Base-by-base conservation (phyloP, 2,888 invertebrate genomes). In the Silvanus unidentatus region DNA sequence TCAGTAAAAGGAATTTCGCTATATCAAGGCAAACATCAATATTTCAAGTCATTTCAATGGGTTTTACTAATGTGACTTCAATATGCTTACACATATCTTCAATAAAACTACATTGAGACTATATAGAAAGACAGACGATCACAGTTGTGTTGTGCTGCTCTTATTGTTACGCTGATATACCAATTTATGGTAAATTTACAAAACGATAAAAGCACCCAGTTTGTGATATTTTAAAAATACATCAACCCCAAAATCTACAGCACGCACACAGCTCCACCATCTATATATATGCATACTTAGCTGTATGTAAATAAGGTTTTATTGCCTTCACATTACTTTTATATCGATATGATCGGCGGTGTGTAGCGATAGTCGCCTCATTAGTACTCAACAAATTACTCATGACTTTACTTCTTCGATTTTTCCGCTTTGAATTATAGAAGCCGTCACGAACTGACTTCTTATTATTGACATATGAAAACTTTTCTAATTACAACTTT, bases 381-480 rank as follows among this genome's bases (percentile, higher is more conserved):
- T 63, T 63, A 63, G 55, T 53, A 49, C 42, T 54, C 57, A 55
- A 62, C 60, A 60, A 60, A 60, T 60, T 60, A 58, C 56, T 48
- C 50, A 34, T 42, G 47, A 39, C 50, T 52, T 52, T 55, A 52
- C 40, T 51, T 49, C 52, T 56, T 48, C 37, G 37, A 4, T 10
- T 16, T 32, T 22, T 8, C 4, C 4, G 15, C 56, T 57, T 58
- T 53, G 48, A 49, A 54, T 59, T 59, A 56, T 59, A 55, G 57
- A 55, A 52, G 47, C 54, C 55, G 59, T 57, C 59, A 59, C 59
- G 59, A 59, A 56, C 54, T 48, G 51, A 50, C 43, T 51, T 54
- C 37, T 13, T 50, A 59, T 60, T 62, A 63, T 63, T 63, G 63
- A 63, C 62, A 63, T 58, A 60, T 57, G 59, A 60, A 61, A 62